Base-by-base conservation (phyloP, 2,888 invertebrate genomes). In the Agriopis leucophaearia region DNA sequence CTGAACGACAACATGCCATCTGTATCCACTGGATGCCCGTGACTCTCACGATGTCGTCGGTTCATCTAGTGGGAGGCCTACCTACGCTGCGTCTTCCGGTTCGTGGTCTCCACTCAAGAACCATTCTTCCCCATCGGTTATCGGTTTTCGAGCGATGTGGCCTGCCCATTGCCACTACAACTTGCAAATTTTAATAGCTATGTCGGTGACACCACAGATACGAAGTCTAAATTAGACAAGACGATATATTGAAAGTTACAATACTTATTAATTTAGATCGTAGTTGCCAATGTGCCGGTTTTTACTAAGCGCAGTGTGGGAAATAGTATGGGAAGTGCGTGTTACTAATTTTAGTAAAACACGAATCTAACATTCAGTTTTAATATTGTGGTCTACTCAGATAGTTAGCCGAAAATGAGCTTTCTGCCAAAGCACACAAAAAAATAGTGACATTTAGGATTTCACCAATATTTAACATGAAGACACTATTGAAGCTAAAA, bases 241-340 rank as follows among this genome's bases (percentile, higher is more conserved):
- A 80, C 78, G 78, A 75, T 67, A 61, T 61, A 65, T 63, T 47
- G 64, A 65, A 59, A 60, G 12, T 62, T 51, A 60, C 13, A 56
- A 42, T 62, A 59, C 44, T 60, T 3, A 2, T 55, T 56, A 38
- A 60, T 64, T 72, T 67, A 60, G 57, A 56, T 74, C 76, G 84
- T 83, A 83, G 88, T 89, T 90, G 90, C 83, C 90, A 87, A 86
- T 87, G 89, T 83, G 87, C 86, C 85, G 85, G 85, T 80, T 66
- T n/a, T 55, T 47, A 66, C 59, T 56, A 63, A 55, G 38, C 58
- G 52, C 69, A 65, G 64, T 51, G 52, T 50, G n/a, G 42, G 18
- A 38, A 56, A 69, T 27, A 60, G 64, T 64, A 60, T 56, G 64
- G 64, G 13, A 18, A 40, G 18, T 40, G 54, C 1, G 27, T 5